Conservation (phyloP, 2,113 vertebrate species). For the Ondatra zibethicus region DNA sequence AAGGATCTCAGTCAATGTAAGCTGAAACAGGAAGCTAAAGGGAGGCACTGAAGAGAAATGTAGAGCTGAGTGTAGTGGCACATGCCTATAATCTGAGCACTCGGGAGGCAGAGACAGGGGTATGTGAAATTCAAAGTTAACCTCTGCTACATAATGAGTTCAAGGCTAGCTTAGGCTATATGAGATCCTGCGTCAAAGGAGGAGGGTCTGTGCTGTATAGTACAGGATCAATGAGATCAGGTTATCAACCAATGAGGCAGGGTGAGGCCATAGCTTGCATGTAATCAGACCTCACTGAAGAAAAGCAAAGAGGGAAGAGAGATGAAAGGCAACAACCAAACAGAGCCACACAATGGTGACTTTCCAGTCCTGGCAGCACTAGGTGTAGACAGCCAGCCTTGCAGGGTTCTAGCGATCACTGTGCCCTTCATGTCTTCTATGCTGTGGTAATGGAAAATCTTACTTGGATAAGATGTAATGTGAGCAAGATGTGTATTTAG, state of each 20-base stretch:
- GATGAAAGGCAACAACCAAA: background rate
- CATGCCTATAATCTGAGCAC: background rate
- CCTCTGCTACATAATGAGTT: background rate
- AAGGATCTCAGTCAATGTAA: background rate
- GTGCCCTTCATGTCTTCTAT: conserved; percentile 60
- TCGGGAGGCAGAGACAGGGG: background rate
- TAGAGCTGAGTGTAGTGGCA: background rate
- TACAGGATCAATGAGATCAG: background rate
- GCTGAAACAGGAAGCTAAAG: background rate
- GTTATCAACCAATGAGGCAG: background rate
- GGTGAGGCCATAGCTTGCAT: background rate
- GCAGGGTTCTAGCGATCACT: conserved; percentile 48
- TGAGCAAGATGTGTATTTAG: conserved; percentile 75
- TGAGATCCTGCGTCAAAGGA: background rate
- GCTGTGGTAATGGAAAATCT: conserved; percentile 80
- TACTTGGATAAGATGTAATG: conserved; percentile 77
- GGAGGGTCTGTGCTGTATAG: background rate
- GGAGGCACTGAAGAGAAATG: background rate
- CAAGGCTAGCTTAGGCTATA: background rate
- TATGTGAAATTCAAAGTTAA: background rate
- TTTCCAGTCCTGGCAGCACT: conserved; percentile 45
- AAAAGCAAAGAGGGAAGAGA: background rate
- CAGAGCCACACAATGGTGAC: background rate
- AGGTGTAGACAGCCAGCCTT: conserved; percentile 51
- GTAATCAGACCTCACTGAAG: conserved; percentile 18